Evolutionary conservation across 2,113 vertebrate genomes (phyloP), one percentile per base, ranked within the genome.

Genomic region (Dryoscopus gambensis): DNA sequence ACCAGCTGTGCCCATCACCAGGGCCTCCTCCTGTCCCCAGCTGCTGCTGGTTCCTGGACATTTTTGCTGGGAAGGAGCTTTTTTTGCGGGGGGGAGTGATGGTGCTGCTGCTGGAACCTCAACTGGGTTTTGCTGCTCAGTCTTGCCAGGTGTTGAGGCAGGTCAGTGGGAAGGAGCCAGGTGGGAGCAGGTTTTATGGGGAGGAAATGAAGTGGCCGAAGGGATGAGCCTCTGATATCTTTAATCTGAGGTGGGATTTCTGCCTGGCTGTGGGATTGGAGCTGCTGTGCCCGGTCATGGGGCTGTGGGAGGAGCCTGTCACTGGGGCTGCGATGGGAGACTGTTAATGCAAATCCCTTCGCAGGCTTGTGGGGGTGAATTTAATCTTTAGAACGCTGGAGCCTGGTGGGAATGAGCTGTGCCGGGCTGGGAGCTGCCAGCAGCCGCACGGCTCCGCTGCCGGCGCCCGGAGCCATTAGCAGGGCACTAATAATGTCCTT

Each of bases 251-350:
- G 28, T 19, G 0, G 0, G 46, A 3, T 88, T 80, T n/a, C 67
- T 27, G 40, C 7, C 67, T 3, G 50, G 3, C 35, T 1, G 68
- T 1, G 0, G 4, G 11, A 6, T 25, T 5, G 9, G 68, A 80
- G 89, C 73, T 30, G 70, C 37, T 14, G 74, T 12, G 44, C 56
- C 73, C 0, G 0, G 23, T 13, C 15, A 1, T 2, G 5, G 1
- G 49, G 49, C 71, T 56, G 77, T 42, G 15, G 84, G 68, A 64
- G 49, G 76, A 37, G 68, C 74, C 10, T 71, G 77, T 39, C 21
- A 1, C 55, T 0, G 3, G 0, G 8, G n/a, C 74, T 23, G 44
- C 0, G 17, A 1, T 2, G 40, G 49, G 70, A 28, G 4, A 3
- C 17, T 35, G 78, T 20, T 17, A 11, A 31, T 3, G 2, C 12